A percentile compares a stretch with the other conserved stretches of the same genome.
Conservation (phyloP, 2,888 invertebrate genomes). For the Morpho helenor region DNA sequence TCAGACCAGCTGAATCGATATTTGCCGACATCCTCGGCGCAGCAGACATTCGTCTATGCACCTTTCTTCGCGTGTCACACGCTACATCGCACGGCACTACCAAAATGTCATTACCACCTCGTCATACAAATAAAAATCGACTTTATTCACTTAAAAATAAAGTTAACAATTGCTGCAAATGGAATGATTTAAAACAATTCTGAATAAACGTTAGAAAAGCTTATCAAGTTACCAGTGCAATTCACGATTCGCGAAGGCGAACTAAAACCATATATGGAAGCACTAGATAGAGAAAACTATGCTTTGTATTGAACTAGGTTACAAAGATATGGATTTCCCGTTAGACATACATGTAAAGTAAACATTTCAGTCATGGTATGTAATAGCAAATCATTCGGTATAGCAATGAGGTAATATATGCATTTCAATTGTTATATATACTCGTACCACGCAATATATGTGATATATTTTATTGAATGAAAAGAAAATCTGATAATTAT, state of each 20-base stretch:
- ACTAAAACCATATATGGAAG: constrained; percentile 24
- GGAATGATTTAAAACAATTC: constrained; percentile 11
- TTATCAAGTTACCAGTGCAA: constrained; percentile 62
- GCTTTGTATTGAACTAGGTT: not conserved
- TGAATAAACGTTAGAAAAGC: constrained; percentile 29
- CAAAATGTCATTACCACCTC: constrained; percentile 27
- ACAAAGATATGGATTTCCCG: not conserved
- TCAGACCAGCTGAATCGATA: constrained; percentile 52
- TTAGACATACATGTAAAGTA: too few relatives aligned
- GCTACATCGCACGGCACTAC: constrained; percentile 38
- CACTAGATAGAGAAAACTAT: not conserved
- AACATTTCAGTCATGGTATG: too few relatives aligned
- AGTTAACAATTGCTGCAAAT: constrained; percentile 18
- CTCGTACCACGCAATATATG: too few relatives aligned
- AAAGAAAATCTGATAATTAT: too few relatives aligned
- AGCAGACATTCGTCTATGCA: constrained; percentile 63
- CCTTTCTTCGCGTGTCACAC: constrained; percentile 61
- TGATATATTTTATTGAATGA: too few relatives aligned
- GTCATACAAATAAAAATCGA: constrained; percentile 7
- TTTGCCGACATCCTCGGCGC: constrained; percentile 50
- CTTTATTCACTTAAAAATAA: not conserved
- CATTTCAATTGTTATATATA: too few relatives aligned
- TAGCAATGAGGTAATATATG: too few relatives aligned
- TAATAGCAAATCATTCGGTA: too few relatives aligned
- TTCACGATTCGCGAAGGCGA: constrained; percentile 50